phyloP scores from a whole-genome alignment of 2,888 invertebrate species.

The Diaphora mendica region DNA sequence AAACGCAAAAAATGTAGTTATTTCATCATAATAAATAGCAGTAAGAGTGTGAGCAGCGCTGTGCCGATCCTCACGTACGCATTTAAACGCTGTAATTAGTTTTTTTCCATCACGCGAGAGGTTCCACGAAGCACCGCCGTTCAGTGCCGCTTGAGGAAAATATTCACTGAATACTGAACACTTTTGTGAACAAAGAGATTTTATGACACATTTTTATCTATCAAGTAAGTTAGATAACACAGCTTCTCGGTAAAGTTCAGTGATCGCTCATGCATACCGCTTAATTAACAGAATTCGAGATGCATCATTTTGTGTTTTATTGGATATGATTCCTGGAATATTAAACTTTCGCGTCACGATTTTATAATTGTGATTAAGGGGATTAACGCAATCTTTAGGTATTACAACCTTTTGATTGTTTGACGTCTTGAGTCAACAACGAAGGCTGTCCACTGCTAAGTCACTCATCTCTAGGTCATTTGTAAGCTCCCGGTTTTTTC shows the following conservation, averaged over 20 bases:
- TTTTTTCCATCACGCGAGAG: constrained; percentile 25
- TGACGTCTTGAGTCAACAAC: background rate
- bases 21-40: constrained; percentile 14
- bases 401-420: background rate
- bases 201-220: constrained; percentile 13
- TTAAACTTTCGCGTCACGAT: background rate
- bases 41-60: constrained; percentile 1
- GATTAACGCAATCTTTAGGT: background rate
- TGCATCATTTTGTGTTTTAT: background rate
- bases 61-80: constrained; percentile 24
- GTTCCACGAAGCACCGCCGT: constrained; percentile 20
- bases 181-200: constrained; percentile 10
- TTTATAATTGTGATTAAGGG: background rate
- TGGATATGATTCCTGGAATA: background rate
- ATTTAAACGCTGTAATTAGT: constrained; percentile 19
- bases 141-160: constrained; percentile 25
- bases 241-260: background rate
- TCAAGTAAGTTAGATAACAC: constrained; percentile 7
- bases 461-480: background rate
- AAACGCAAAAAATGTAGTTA: constrained; percentile 12
- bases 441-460: background rate
- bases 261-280: background rate
- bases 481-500: too few species aligned
- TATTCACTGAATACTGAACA: constrained; percentile 20
- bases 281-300: background rate